These are phyloP conservation scores for Solea solea DNA, from an alignment of 2,113 vertebrate genomes.

Conservation along the genomic window DNA sequence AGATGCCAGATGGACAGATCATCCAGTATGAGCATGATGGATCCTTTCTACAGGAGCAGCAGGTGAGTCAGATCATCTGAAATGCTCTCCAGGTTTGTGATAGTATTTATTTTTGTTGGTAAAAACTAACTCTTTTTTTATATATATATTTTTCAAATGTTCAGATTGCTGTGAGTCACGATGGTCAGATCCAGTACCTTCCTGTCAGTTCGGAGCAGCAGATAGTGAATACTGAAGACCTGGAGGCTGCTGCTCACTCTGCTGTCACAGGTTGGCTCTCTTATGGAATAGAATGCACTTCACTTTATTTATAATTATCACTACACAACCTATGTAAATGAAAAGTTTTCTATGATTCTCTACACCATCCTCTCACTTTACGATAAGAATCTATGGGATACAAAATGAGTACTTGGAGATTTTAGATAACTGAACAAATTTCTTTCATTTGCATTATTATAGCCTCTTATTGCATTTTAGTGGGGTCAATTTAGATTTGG, in stretches of 20 bases:
- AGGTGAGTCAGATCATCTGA: slow-evolving; percentile 77
- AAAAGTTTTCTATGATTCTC: no score
- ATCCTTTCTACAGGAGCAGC: slow-evolving; percentile 89
- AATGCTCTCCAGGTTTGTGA: not conserved
- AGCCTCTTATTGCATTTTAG: no score
- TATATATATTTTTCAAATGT: not conserved
- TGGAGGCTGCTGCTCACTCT: slow-evolving; percentile 90
- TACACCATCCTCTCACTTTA: no score
- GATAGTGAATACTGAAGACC: slow-evolving; percentile 88
- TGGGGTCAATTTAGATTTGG: no score
- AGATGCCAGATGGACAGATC: slow-evolving; percentile 96
- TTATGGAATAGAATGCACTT: not conserved
- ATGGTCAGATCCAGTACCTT: slow-evolving; percentile 93
- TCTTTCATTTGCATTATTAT: no score
- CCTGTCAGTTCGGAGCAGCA: slow-evolving; percentile 90
- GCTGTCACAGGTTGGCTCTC: slow-evolving; percentile 88
- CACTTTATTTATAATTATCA: not conserved
- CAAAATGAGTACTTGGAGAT: no score
- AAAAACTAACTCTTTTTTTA: not conserved
- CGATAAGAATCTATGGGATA: no score
- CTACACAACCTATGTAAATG: no score
- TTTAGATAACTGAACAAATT: no score
- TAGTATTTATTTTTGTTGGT: not conserved
- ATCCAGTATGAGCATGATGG: slow-evolving; percentile 94
- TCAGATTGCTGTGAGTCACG: slow-evolving; percentile 82